Evolutionary conservation across 2,113 vertebrate species (phyloP).

Genomic region (Scomber japonicus): DNA sequence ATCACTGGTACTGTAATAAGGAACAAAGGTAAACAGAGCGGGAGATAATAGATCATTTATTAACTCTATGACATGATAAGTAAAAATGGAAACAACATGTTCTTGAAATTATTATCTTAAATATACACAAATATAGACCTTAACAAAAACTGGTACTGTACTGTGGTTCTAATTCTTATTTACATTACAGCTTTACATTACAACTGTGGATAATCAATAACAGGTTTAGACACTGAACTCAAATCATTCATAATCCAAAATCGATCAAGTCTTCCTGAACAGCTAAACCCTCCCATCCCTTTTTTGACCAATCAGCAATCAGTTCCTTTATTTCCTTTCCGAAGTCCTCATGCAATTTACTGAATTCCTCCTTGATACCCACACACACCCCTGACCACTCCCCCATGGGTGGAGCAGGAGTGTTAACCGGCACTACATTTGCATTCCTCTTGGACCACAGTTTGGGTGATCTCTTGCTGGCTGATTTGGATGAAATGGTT

Average conservation of each 20-base stretch:
- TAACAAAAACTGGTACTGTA: background rate
- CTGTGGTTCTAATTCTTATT: background rate
- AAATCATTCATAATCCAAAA: slow-evolving; percentile 51
- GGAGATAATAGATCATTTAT: slow-evolving; percentile 39
- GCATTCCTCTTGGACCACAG: slow-evolving; percentile 73
- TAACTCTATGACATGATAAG: background rate
- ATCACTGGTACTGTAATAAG: background rate
- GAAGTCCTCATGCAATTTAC: slow-evolving; percentile 79
- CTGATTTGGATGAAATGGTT: slow-evolving; percentile 41
- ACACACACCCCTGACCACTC: slow-evolving; percentile 47
- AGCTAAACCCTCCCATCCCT: background rate
- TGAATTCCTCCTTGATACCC: slow-evolving; percentile 70
- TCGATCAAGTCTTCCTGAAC: slow-evolving; percentile 74
- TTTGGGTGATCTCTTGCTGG: slow-evolving; percentile 76
- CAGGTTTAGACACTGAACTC: background rate
- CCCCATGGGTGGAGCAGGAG: slow-evolving; percentile 12
- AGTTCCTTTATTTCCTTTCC: slow-evolving; percentile 82
- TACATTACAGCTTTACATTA: slow-evolving; percentile 2
- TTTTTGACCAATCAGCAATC: slow-evolving; percentile 69
- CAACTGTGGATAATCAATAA: background rate
- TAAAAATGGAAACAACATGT: slow-evolving; percentile 6
- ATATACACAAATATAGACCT: slow-evolving; percentile 17
- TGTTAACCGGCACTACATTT: slow-evolving; percentile 56
- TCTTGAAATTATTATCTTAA: background rate
- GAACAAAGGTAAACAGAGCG: background rate